Evolutionary conservation across 2,888 invertebrate species (phyloP), one percentile per base, ranked within the genome.

Genomic region (Acleris cristana): DNA sequence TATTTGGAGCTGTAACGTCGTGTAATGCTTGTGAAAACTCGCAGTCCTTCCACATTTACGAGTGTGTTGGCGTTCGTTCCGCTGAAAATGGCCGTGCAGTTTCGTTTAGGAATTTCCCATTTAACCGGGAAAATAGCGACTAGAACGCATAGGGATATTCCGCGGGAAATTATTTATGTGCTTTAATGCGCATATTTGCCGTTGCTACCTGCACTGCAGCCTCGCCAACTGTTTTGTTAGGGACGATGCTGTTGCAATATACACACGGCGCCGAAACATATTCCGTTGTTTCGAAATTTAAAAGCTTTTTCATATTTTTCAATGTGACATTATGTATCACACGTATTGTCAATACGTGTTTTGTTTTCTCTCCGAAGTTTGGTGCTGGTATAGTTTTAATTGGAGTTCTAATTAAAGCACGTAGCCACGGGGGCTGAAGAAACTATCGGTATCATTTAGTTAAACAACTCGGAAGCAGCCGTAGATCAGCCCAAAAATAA

Each of bases 391-490:
- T 12, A 34, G 12, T 1, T 12, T 40, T 40, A 40, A 14, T 40
- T 14, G 40, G 40, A 10, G 40, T 14, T 14, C 51, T 45, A 66
- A 61, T 57, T 56, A 51, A 62, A 56, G 45, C 56, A 21, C 56
- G 45, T 52, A 49, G 49, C 54, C 26, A 54, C 30, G 58, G 12
- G 40, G 14, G 40, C 40, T 40, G 57, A 63, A 58, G 18, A 18
- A 61, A 77, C 75, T 77, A 78, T 81, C 79, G 78, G 75, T 82
- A 84, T 82, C 79, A 73, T 68, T 75, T 77, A 77, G 82, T 81
- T 83, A 85, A 86, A 86, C 80, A 83, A 86, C 81, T 86, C 87
- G 85, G 91, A 89, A 90, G 89, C 88, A 79, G 86, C 86, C 83
- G 77, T 79, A 80, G 80, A 87, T 87, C 85, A 82, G 83, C 83